Base-by-base conservation (phyloP, 1,140 invertebrate genomes). In the Drosophila navojoa region DNA sequence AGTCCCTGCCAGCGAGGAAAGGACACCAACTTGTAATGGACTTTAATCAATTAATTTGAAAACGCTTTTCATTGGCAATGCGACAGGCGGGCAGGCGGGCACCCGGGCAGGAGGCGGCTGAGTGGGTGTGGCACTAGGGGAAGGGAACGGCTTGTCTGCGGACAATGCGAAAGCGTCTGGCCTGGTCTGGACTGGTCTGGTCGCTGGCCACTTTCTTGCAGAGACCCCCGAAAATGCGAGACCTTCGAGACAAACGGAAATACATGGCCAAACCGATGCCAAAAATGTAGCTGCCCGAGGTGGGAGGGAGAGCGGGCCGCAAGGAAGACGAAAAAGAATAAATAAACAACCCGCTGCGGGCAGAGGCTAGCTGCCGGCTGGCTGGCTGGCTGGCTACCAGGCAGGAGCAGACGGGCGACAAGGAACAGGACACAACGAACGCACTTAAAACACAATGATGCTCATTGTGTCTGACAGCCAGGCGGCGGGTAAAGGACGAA, bases 21-120 rank as follows among this genome's bases (percentile, higher is more conserved):
- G 22, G 38, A 59, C 53, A 59, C 11, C 84, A 84, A 89, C 84
- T 89, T 89, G 84, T 89, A 89, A 89, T 89, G 84, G 85, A 89
- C 84, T 89, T 89, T 89, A 89, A 89, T 89, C 84, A 89, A 89
- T 89, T 89, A 89, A 89, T 89, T 89, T 89, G 84, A 86, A 86
- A 87, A 86, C 82, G 82, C 82, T 86, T 86, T 89, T 82, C 84
- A 89, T 89, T 82, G 79, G 70, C 73, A 66, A 74, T 75, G 44
- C 15, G 16, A 10, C n/a, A 45, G 42, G 4, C n/a, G n/a, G 19
- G 19, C 19, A 22, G 19, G 19, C 19, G 3, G 19, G 19, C 19
- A 22, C 0, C 2, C 19, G 19, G 19, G 19, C 19, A 22, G 13
- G n/a, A 29, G 9, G 15, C 3, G 19, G 44, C 10, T 42, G 16